These are phyloP conservation scores for Venustaconcha ellipsiformis DNA, from an alignment of 1,140 invertebrate species.

Conservation along the genomic window DNA sequence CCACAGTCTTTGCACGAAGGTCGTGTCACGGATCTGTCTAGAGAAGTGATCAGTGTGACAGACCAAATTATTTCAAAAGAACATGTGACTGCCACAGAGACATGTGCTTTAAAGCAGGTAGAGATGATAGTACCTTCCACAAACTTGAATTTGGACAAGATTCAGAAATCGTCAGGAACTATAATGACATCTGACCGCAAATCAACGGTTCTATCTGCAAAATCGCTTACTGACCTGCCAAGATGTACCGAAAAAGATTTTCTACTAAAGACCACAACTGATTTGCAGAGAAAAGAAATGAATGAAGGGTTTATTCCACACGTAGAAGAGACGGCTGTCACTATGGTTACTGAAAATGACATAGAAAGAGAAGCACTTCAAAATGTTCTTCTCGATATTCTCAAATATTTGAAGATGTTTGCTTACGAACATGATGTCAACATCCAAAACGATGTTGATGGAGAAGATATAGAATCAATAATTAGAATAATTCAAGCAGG, in stretches of 20 bases:
- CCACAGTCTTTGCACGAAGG: background rate
- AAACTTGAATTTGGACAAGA: background rate
- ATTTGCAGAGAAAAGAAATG: background rate
- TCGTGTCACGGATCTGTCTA: background rate
- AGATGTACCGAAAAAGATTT: background rate
- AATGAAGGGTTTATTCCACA: background rate
- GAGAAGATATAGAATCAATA: background rate
- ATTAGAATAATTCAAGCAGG: constrained; percentile 4
- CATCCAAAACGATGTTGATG: background rate
- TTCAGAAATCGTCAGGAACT: constrained; percentile 3
- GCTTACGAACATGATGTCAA: background rate
- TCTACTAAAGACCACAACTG: background rate
- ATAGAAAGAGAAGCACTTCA: background rate
- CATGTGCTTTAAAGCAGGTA: constrained; percentile 15
- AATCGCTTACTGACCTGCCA: background rate
- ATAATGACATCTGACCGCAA: background rate
- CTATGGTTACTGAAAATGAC: background rate
- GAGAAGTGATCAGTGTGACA: constrained; percentile 9
- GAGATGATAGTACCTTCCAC: background rate
- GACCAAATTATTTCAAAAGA: constrained; percentile 8
- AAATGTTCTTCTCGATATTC: constrained; percentile 8
- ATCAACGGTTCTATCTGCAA: background rate
- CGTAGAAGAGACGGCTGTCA: constrained; percentile 14
- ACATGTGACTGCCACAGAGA: background rate
- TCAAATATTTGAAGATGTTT: constrained; percentile 4